Evolutionary conservation across 2,113 vertebrate genomes (phyloP), one percentile per base, ranked within the genome.

Genomic region (Paraplagusia blochii): DNA sequence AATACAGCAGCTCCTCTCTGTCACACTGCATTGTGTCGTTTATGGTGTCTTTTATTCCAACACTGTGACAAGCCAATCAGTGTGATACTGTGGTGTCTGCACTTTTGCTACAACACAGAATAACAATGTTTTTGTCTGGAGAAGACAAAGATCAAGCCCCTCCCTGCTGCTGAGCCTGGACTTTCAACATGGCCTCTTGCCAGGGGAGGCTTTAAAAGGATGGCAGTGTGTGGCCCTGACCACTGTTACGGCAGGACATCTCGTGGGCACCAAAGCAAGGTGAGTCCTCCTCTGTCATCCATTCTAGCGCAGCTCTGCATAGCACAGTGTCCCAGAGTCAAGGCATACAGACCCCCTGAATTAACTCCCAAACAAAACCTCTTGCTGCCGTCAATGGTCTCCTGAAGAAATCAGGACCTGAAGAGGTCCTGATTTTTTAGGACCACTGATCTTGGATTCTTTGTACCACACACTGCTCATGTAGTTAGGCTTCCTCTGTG

Each of bases 201-300:
- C 89, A 90, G 83, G 82, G 89, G 85, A 91, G 90, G 90, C 91
- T 91, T 92, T 91, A 91, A 89, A 92, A 92, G 87, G 82, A 86
- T 87, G 73, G 78, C 70, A 72, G 85, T 81, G 59, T 74, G 69
- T 82, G 75, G 68, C 55, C 79, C 70, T 63, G 79, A 75, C 83
- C 90, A 92, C 77, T 90, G 81, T 83, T 83, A 83, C 80, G 65
- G 67, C 85, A 89, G 89, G 84, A 89, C 86, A 72, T 54, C 76
- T 83, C 80, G 64, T 78, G 74, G 76, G 82, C 81, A 87, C 76
- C 90, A 70, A 68, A 87, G 75, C 76, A 72, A 90, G 90, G 90
- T 91, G 85, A 92, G 91, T 87, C 53, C 62, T 50, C 63, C 76
- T 72, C 72, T 63, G 71, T 73, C 55, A 33, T 48, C 66, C 63